Base-by-base conservation (phyloP, 2,113 vertebrate genomes). In the Pterocles gutturalis region DNA sequence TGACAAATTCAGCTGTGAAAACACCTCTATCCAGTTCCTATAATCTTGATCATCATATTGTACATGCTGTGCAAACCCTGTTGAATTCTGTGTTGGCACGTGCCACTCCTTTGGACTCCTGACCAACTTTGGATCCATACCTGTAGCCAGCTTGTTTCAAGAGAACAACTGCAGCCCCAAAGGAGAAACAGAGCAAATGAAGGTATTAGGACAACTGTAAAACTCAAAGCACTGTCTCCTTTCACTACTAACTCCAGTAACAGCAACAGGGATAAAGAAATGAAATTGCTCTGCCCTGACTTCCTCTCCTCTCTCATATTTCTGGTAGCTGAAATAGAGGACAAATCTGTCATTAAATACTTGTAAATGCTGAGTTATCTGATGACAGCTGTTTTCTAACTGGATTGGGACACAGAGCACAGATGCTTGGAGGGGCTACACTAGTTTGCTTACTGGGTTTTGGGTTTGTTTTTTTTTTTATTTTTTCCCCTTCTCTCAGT, bases 261-360 rank as follows among this genome's bases (percentile, higher is more conserved):
- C 61, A 61, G 5, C 33, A 77, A 16, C 45, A 91, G 31, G 28
- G 26, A 60, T 26, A 93, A 93, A 83, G 76, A 95, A 81, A 83
- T 83, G 3, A 95, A 95, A 87, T 53, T 43, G 43, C 33, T 69
- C 70, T 87, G 31, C 36, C 49, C 31, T 86, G n/a, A 36, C 21
- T 93, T 86, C 7, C 11, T 16, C 11, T 78, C 17, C 26, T 17
- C 12, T 91, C 51, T 84, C 21, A 15, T 36, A 94, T 33, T 16
- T 51, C 81, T 90, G 85, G 64, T 71, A 93, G 33, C 43, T 85
- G 92, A 96, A 88, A 92, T 33, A 94, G 65, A 97, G 92, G 93
- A 97, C 90, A 97, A 97, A 97, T 88, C 71, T 96, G 76, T 81
- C 94, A 89, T 95, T 98, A 97, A 96, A 95, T 96, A 95, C 97